Evolutionary conservation across 2,113 vertebrate genomes (phyloP).

Genomic region (Lophura nycthemera): DNA sequence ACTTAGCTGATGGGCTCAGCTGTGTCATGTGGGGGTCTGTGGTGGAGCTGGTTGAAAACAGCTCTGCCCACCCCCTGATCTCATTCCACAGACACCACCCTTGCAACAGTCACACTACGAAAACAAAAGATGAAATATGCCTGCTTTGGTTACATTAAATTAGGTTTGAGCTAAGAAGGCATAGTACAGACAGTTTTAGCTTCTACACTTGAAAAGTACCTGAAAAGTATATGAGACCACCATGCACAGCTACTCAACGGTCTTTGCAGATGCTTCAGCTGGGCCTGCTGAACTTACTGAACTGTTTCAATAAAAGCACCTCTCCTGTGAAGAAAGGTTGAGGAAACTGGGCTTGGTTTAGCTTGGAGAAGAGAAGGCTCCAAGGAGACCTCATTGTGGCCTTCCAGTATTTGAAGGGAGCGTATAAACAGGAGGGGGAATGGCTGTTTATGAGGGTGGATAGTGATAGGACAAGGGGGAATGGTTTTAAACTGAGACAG

Average conservation of each 20-base stretch:
- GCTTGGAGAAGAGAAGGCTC: no score
- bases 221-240: not conserved
- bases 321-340: no score
- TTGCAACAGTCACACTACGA: not conserved
- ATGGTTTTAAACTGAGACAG: no score
- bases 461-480: no score
- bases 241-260: not conserved
- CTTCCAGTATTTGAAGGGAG: no score
- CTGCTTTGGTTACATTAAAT: not conserved
- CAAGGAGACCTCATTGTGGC: no score
- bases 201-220: not conserved
- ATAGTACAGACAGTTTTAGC: not conserved
- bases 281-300: not conserved
- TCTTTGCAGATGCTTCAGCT: not conserved
- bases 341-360: no score
- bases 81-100: not conserved
- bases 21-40: not conserved
- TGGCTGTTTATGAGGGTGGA: no score
- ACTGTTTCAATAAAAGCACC: not conserved
- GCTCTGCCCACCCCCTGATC: not conserved
- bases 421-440: no score
- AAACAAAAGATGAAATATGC: not conserved
- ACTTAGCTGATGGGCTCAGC: not conserved
- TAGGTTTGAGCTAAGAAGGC: not conserved
- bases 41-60: not conserved